Conservation (phyloP, 2,888 invertebrate genomes). For the Drosophila paucipuncta region DNA sequence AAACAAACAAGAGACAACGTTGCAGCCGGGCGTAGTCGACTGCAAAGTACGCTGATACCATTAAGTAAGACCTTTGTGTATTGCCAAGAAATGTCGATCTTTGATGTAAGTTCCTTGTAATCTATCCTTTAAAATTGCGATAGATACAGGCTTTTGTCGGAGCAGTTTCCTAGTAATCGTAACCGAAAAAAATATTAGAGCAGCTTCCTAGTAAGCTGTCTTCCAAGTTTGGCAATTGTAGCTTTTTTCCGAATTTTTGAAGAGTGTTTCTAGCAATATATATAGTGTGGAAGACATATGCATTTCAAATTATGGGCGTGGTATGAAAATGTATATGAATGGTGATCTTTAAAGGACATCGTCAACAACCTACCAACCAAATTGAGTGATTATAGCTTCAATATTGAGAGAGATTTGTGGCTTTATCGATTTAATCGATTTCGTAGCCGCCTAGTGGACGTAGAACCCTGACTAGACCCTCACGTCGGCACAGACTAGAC, state of each 20-base stretch:
- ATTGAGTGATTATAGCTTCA: not conserved
- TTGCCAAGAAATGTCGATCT: not conserved
- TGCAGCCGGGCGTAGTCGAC: not conserved
- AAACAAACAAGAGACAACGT: not conserved
- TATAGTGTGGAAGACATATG: not conserved
- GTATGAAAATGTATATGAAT: not conserved
- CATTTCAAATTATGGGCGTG: not conserved
- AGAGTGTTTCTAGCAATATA: too few relatives aligned
- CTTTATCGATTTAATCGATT: not conserved
- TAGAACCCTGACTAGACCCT: not conserved
- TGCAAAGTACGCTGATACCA: not conserved
- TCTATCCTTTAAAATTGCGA: not conserved
- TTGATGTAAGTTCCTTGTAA: not conserved
- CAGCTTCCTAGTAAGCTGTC: not conserved
- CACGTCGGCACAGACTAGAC: not conserved
- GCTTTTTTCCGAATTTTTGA: too few relatives aligned
- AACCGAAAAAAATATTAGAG: not conserved
- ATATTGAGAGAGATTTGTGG: not conserved
- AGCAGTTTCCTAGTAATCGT: not conserved
- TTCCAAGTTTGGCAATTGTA: not conserved
- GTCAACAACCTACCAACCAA: not conserved
- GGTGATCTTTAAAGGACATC: not conserved
- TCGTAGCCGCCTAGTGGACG: not conserved
- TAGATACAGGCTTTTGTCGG: not conserved
- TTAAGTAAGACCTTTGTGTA: too few relatives aligned